Conservation (phyloP, 2,888 invertebrate species). For the Vannuccia rotundouncinata region DNA sequence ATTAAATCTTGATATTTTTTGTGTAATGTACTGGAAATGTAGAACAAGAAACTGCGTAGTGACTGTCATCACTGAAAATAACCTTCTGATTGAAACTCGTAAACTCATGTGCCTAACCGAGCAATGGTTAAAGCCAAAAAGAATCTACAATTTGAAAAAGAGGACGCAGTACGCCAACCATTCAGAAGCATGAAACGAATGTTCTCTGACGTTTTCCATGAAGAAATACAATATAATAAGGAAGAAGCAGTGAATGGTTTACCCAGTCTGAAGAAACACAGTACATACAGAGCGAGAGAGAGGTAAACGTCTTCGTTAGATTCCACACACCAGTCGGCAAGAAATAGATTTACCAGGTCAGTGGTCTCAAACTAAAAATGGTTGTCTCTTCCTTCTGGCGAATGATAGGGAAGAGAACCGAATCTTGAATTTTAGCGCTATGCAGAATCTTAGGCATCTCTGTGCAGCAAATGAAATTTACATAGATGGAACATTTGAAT, state of each 20-base stretch:
- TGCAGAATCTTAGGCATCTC: background rate
- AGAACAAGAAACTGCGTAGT: background rate
- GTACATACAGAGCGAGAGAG: no score
- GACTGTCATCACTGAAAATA: background rate
- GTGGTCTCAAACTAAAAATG: background rate
- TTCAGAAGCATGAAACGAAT: slow-evolving; percentile 21
- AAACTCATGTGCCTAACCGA: background rate
- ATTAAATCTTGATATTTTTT: background rate
- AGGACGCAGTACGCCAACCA: slow-evolving; percentile 8
- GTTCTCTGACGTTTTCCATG: background rate
- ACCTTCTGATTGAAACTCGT: background rate
- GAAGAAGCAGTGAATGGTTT: slow-evolving; percentile 8
- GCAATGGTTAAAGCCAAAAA: background rate
- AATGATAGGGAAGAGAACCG: background rate
- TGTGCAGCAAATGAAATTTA: slow-evolving; percentile 9
- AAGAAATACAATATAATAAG: background rate
- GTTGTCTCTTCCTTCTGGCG: background rate
- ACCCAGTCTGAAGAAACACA: slow-evolving; percentile 5
- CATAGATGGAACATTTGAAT: slow-evolving; percentile 3
- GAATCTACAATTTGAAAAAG: background rate
- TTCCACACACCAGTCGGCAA: no score
- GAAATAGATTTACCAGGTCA: no score
- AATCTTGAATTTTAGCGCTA: background rate
- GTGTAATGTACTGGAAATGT: background rate
- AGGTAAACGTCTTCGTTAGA: no score